These are phyloP conservation scores for Sebastes taczanowskii DNA, from an alignment of 2,797 vertebrate species.

Conservation along the genomic window DNA sequence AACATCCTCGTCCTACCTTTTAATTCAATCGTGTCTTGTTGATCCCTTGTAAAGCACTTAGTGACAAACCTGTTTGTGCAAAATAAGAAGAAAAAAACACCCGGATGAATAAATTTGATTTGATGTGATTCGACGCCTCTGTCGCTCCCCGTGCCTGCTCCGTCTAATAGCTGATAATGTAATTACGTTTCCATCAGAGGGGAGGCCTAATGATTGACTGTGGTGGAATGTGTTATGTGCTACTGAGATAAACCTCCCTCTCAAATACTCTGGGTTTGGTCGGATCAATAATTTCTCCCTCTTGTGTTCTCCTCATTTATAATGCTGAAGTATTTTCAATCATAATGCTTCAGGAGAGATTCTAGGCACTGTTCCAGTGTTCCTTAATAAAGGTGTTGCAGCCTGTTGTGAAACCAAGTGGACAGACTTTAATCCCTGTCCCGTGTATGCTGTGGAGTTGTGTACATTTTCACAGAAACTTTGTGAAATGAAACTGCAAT, in stretches of 20 bases:
- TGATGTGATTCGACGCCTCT: conserved; percentile 39
- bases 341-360: conserved; percentile 18
- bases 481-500: background rate
- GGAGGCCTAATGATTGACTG: conserved; percentile 64
- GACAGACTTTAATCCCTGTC: background rate
- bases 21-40: conserved; percentile 24
- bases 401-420: background rate
- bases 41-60: conserved; percentile 27
- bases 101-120: conserved; percentile 42
- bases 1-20: background rate
- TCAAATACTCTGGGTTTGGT: conserved; percentile 34
- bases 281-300: conserved; percentile 57
- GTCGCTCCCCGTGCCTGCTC: conserved; percentile 39
- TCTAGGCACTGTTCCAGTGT: background rate
- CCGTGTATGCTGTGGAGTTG: background rate
- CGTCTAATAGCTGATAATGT: conserved; percentile 76
- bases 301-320: conserved; percentile 41
- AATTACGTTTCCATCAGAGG: conserved; percentile 74
- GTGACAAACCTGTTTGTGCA: conserved; percentile 35
- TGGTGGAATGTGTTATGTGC: conserved; percentile 47
- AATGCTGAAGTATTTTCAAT: conserved; percentile 25
- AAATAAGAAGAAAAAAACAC: conserved; percentile 20
- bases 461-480: background rate
- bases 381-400: background rate
- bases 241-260: conserved; percentile 58